Conservation (phyloP, 2,797 vertebrate genomes). For the Sarcophilus harrisii region DNA sequence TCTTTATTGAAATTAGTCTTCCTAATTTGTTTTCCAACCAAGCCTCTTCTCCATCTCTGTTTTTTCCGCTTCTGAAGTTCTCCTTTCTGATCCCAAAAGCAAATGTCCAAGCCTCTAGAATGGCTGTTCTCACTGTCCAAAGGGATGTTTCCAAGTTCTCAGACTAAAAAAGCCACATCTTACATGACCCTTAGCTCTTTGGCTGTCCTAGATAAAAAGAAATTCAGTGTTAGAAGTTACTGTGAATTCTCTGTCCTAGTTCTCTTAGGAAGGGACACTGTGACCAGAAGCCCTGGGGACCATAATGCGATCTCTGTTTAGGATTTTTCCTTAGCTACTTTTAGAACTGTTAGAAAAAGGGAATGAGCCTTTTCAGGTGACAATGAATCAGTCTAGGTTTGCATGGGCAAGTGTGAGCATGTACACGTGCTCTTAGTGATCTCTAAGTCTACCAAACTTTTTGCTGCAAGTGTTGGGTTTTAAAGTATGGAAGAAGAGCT, state of each 20-base stretch:
- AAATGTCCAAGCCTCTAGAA: not conserved
- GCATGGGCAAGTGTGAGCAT: not conserved
- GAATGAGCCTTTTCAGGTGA: not conserved
- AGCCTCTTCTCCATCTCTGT: not conserved
- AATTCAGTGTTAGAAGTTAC: not conserved
- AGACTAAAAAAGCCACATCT: not conserved
- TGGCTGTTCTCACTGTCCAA: not conserved
- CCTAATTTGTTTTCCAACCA: not conserved
- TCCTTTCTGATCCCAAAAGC: not conserved
- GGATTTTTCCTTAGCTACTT: not conserved
- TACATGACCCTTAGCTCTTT: not conserved
- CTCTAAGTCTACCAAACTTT: not conserved
- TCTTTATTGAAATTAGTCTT: not conserved
- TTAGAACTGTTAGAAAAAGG: not conserved
- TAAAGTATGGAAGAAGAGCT: not conserved
- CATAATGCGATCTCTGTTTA: not conserved
- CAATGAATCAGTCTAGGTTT: not conserved
- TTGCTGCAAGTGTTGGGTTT: not conserved
- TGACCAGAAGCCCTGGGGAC: not conserved
- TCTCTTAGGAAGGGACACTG: not conserved
- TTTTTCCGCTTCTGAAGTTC: not conserved
- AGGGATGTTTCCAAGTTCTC: not conserved
- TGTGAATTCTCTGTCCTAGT: not conserved
- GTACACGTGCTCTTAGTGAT: not conserved
- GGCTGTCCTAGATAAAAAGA: not conserved